phyloP scores from a whole-genome alignment of 2,888 invertebrate genomes.

The Oithona nana region DNA sequence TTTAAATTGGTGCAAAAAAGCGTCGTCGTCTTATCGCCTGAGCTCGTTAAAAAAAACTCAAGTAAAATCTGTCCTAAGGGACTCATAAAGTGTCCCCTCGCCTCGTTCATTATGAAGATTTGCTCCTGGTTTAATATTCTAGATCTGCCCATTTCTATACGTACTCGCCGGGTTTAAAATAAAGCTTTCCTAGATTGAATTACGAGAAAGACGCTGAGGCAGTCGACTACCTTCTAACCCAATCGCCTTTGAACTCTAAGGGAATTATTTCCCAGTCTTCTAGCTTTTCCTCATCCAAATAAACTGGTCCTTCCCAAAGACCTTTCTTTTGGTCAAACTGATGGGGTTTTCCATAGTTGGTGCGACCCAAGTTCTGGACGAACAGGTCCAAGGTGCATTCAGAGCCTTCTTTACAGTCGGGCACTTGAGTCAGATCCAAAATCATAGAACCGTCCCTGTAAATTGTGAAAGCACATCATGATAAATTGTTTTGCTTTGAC shows the following conservation, averaged over 20 bases:
- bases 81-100: too few species aligned
- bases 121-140: too few species aligned
- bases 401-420: neutral
- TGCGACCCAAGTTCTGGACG: slow-evolving; percentile 33
- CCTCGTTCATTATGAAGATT: too few species aligned
- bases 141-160: too few species aligned
- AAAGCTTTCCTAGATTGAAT: too few species aligned
- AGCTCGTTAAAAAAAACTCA: too few species aligned
- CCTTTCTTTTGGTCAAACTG: slow-evolving; percentile 26
- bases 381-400: slow-evolving; percentile 26
- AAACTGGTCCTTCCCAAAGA: slow-evolving; percentile 29
- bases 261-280: slow-evolving; percentile 33
- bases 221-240: slow-evolving; percentile 29
- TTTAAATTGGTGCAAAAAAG: too few species aligned
- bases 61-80: too few species aligned
- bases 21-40: too few species aligned
- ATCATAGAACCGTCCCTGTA: neutral
- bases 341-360: slow-evolving; percentile 30
- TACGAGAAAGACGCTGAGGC: too few species aligned
- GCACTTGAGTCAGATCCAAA: neutral
- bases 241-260: slow-evolving; percentile 34
- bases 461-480: neutral
- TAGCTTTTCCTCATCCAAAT: slow-evolving; percentile 28
- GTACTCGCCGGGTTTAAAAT: too few species aligned
- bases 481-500: slow-evolving; percentile 5